Evolutionary conservation across 1,140 invertebrate species (phyloP), one percentile per base, ranked within the genome.

Genomic region (Geopemphigus sp.): DNA sequence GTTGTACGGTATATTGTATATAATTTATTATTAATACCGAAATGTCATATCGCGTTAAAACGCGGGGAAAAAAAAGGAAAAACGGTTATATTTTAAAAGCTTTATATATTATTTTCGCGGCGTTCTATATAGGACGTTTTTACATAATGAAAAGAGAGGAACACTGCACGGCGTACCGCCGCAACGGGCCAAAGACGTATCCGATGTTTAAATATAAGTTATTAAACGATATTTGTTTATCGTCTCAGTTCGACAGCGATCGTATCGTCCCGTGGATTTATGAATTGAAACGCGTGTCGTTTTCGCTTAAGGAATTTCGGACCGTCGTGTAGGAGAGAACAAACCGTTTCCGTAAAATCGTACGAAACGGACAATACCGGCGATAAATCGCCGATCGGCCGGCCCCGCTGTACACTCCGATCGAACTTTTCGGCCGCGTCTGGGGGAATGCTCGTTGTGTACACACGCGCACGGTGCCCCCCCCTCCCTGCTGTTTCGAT

Each of bases 1-100:
- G n/a, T n/a, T n/a, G n/a, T n/a, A n/a, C n/a, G n/a, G n/a, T n/a
- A 63, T 63, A 45, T 5, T 57, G n/a, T 57, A 5, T 57, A 66
- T 66, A 22, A 66, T 66, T 66, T 66, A 68, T 68, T 68, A 68
- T 68, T 68, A 68, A 47, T 47, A 68, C 64, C 47, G 47, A 68
- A 68, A 68, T 47, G 39, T 68, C 64, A 47, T 68, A 47, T 68
- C 39, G n/a, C 39, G 47, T 68, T 68, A 68, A 68, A 24, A 47
- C 39, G n/a, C 14, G 14, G 24, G 47, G 24, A 66, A 45, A 68
- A 68, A 50, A 17, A n/a, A 47, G 47, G 24, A 66, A 45, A 68
- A 68, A 50, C 29, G n/a, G 22, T 68, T 68, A 47, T 68, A 68
- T 68, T 68, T 66, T 68, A 68, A 68, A 32, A 68, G 64, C 64